A percentile compares a stretch with the other conserved stretches of the same genome.
Conservation (phyloP, 2,888 invertebrate genomes). For the Opisthograptis luteolata region DNA sequence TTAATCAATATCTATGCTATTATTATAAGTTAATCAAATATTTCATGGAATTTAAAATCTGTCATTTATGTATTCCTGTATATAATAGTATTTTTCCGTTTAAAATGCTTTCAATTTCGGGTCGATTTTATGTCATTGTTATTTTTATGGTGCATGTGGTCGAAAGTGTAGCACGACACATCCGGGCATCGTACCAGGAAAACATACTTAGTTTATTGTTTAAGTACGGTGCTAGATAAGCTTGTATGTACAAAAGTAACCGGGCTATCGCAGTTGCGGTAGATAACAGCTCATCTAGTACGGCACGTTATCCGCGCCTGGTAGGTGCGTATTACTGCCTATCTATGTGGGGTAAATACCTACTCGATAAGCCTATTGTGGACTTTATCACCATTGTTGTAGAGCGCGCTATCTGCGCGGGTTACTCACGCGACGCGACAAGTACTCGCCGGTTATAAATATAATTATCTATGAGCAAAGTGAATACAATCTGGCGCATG, state of each 20-base stretch:
- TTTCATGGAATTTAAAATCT: too few species aligned
- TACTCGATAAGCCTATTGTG: conserved; percentile 24
- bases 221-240: conserved; percentile 6
- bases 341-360: conserved; percentile 28
- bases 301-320: neutral
- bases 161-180: too few species aligned
- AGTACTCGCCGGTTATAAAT: conserved; percentile 4
- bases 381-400: conserved; percentile 15
- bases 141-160: too few species aligned
- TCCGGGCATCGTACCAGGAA: neutral
- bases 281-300: conserved; percentile 12
- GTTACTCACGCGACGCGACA: conserved; percentile 10
- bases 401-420: neutral
- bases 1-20: too few species aligned
- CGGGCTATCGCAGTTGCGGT: conserved; percentile 6
- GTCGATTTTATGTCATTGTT: too few species aligned
- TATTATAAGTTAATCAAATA: too few species aligned
- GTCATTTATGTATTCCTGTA: too few species aligned
- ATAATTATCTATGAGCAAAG: conserved; percentile 18
- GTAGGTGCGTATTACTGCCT: conserved; percentile 1
- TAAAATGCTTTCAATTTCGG: too few species aligned
- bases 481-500: conserved; percentile 17
- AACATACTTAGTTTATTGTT: conserved; percentile 13
- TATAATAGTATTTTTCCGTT: too few species aligned
- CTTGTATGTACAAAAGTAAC: neutral